Evolutionary conservation across 2,113 vertebrate genomes (phyloP).

Genomic region (Glaucomys volans): DNA sequence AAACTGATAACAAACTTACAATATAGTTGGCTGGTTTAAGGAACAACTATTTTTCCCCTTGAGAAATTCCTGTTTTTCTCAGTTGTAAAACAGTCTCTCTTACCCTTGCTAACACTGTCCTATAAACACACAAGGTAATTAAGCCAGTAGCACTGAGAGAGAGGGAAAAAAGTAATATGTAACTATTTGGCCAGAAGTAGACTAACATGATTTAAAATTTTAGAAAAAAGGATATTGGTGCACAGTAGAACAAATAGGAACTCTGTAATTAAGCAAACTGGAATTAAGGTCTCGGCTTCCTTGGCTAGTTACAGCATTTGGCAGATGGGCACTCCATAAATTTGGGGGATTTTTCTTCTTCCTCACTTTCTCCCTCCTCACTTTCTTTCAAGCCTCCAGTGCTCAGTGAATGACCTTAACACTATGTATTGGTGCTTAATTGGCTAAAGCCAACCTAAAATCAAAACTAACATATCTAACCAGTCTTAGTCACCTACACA

Average conservation of each 20-base stretch:
- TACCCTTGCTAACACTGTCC: constrained; percentile 41
- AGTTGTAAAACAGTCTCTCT: constrained; percentile 53
- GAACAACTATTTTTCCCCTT: constrained; percentile 6
- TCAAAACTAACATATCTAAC: constrained; percentile 1
- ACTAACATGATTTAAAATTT: constrained; percentile 58
- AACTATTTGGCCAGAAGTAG: constrained; percentile 59
- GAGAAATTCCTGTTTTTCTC: constrained; percentile 51
- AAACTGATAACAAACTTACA: constrained; percentile 60
- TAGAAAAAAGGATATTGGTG: constrained; percentile 44
- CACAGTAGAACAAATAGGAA: constrained; percentile 38
- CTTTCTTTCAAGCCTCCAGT: constrained; percentile 3
- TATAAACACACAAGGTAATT: constrained; percentile 54
- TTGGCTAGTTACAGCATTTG: constrained; percentile 3
- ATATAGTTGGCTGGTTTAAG: background rate
- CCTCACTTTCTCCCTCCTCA: background rate
- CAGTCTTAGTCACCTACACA: constrained; percentile 39
- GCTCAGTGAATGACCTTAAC: constrained; percentile 41
- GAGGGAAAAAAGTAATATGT: constrained; percentile 18
- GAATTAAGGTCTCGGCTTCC: background rate
- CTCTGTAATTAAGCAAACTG: constrained; percentile 58
- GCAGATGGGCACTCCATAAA: background rate
- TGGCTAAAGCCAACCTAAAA: constrained; percentile 41
- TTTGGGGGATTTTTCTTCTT: constrained; percentile 23
- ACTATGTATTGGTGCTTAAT: background rate
- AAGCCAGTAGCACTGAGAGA: constrained; percentile 16